A percentile compares a stretch with the other conserved stretches of the same genome.
Evolutionary conservation across 2,113 vertebrate genomes (phyloP).

Genomic region (Bungarus multicinctus): DNA sequence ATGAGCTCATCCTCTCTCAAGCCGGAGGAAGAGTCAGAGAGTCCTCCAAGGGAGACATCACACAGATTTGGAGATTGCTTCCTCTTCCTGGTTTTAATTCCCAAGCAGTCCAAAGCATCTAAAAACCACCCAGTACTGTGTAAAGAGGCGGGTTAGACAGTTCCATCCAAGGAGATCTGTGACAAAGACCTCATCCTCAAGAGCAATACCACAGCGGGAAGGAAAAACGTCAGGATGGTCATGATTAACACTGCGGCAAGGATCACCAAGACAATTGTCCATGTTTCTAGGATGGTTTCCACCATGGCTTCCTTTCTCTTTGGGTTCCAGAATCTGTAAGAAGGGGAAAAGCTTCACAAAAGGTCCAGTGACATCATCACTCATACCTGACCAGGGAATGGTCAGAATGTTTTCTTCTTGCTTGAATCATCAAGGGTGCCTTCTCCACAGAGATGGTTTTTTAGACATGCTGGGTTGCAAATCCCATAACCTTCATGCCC

Average conservation of each 20-base stretch:
- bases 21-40: too few species aligned
- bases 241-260: constrained; percentile 59
- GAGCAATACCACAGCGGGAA: constrained; percentile 31
- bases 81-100: not conserved
- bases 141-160: constrained; percentile 21
- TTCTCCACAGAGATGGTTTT: not conserved
- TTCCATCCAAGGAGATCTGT: constrained; percentile 47
- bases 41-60: too few species aligned
- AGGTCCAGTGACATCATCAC: not conserved
- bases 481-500: not conserved
- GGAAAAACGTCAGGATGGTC: constrained; percentile 64
- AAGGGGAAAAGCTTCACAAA: not conserved
- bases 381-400: not conserved
- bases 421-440: not conserved
- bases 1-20: too few species aligned
- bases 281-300: constrained; percentile 29
- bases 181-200: constrained; percentile 55
- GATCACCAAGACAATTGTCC: constrained; percentile 66
- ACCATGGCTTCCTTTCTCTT: not conserved
- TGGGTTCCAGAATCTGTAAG: constrained; percentile 15
- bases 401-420: not conserved
- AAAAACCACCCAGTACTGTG: not conserved
- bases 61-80: not conserved
- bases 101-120: fast-evolving
- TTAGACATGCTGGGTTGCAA: not conserved